These are phyloP conservation scores for Turdus rufiventris DNA, from an alignment of 2,113 vertebrate species.

Conservation along the genomic window DNA sequence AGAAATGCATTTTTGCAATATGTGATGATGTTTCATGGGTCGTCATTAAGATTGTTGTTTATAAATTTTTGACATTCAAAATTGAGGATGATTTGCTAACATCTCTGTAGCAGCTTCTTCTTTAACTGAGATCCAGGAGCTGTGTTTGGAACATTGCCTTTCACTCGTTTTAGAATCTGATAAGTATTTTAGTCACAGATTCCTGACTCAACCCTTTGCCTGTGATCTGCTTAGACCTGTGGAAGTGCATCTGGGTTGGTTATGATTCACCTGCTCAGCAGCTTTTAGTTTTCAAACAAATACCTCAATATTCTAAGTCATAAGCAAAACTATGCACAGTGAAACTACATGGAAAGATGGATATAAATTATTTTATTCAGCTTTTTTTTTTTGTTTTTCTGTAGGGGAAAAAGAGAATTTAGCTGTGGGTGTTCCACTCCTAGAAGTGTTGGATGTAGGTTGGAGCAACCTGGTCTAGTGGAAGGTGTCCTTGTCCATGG, in stretches of 20 bases:
- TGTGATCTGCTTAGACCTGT: not conserved
- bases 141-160: not conserved
- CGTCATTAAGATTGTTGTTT: not conserved
- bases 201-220: not conserved
- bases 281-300: not conserved
- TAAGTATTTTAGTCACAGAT: not conserved
- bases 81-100: not conserved
- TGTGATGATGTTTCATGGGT: not conserved
- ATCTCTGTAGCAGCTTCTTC: not conserved
- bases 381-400: not conserved
- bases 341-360: not conserved
- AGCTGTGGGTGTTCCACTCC: not conserved
- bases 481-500: not conserved
- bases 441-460: not conserved
- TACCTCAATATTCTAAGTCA: not conserved
- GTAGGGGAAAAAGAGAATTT: not conserved
- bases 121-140: not conserved
- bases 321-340: not conserved
- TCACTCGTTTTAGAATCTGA: not conserved
- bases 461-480: not conserved
- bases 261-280: not conserved
- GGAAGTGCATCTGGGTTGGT: not conserved
- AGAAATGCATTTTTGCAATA: not conserved
- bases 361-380: not conserved
- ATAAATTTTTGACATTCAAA: slow-evolving; percentile 25